A percentile compares a stretch with the other conserved stretches of the same genome.
Evolutionary conservation across 2,797 vertebrate species (phyloP).

Genomic region (Rhinichthys osculus): DNA sequence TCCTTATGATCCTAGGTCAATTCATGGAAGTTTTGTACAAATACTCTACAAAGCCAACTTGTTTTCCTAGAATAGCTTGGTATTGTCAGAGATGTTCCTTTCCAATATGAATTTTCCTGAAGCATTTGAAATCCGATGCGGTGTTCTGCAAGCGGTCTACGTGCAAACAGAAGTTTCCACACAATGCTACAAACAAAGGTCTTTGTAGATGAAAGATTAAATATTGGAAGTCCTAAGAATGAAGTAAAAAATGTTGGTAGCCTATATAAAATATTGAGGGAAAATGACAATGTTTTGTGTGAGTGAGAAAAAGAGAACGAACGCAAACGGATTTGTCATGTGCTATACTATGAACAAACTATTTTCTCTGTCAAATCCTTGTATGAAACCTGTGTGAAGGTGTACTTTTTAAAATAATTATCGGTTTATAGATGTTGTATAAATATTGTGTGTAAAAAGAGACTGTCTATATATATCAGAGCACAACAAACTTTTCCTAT

Average conservation of each 20-base stretch:
- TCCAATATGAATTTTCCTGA: slow-evolving; percentile 57
- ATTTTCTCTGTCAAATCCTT: slow-evolving; percentile 19
- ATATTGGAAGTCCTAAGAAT: slow-evolving; percentile 27
- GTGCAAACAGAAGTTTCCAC: slow-evolving; percentile 51
- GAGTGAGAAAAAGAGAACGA: slow-evolving; percentile 11
- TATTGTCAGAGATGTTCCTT: slow-evolving; percentile 52
- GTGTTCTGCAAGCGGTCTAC: slow-evolving; percentile 51
- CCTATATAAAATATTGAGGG: slow-evolving; percentile 4
- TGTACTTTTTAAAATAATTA: slow-evolving; percentile 11
- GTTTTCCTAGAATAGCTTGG: slow-evolving; percentile 48
- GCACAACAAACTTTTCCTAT: slow-evolving; percentile 31
- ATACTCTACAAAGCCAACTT: slow-evolving; percentile 40
- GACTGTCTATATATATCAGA: slow-evolving; percentile 12
- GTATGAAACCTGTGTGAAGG: slow-evolving; percentile 39
- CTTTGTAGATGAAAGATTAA: slow-evolving; percentile 60
- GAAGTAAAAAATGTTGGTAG: background rate
- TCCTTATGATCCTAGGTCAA: slow-evolving; percentile 51
- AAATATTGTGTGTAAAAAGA: slow-evolving; percentile 44
- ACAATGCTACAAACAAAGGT: slow-evolving; percentile 57
- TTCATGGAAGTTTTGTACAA: slow-evolving; percentile 56
- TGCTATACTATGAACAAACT: slow-evolving; percentile 29
- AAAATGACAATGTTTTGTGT: background rate
- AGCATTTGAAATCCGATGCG: slow-evolving; percentile 47
- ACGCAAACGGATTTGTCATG: slow-evolving; percentile 12
- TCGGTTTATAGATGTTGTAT: slow-evolving; percentile 40